A percentile compares a stretch with the other conserved stretches of the same genome.
These are phyloP conservation scores for Electrona antarctica DNA, from an alignment of 2,113 vertebrate genomes.

Conservation along the genomic window DNA sequence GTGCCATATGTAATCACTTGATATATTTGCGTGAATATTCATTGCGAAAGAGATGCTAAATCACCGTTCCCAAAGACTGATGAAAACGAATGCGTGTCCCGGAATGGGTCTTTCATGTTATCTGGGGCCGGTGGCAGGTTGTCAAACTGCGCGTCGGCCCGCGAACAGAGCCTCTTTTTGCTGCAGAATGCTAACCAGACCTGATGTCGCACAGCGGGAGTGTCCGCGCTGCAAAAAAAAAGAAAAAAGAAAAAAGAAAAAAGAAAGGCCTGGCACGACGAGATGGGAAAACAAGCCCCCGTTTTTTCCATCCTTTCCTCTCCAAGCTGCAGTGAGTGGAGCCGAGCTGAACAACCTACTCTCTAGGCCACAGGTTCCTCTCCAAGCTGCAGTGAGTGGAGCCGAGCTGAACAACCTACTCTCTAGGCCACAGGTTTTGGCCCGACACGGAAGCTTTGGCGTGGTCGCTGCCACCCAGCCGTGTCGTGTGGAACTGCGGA, in stretches of 20 bases:
- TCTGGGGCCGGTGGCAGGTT: conserved; percentile 25
- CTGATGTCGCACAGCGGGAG: conserved; percentile 57
- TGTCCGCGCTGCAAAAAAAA: conserved; percentile 53
- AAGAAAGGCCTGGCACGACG: conserved; percentile 61
- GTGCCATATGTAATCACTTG: conserved; percentile 51
- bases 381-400: conserved; percentile 45
- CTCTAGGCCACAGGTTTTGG: conserved; percentile 61
- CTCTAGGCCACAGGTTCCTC: conserved; percentile 58
- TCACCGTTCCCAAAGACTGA: conserved; percentile 27
- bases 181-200: conserved; percentile 49
- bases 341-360: conserved; percentile 58
- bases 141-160: conserved; percentile 41
- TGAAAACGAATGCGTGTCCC: conserved; percentile 14
- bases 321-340: conserved; percentile 45
- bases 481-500: conserved; percentile 65
- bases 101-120: conserved; percentile 27
- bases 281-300: conserved; percentile 65
- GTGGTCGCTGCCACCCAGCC: conserved; percentile 74
- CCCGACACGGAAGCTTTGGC: conserved; percentile 66
- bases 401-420: conserved; percentile 58
- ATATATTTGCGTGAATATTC: conserved; percentile 51
- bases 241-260: too few species aligned
- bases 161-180: conserved; percentile 24
- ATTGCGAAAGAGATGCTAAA: conserved; percentile 30
- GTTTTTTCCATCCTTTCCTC: conserved; percentile 71